A percentile compares a stretch with the other conserved stretches of the same genome.
phyloP scores from a whole-genome alignment of 2,113 vertebrate species.

The Ailuropoda melanoleuca region DNA sequence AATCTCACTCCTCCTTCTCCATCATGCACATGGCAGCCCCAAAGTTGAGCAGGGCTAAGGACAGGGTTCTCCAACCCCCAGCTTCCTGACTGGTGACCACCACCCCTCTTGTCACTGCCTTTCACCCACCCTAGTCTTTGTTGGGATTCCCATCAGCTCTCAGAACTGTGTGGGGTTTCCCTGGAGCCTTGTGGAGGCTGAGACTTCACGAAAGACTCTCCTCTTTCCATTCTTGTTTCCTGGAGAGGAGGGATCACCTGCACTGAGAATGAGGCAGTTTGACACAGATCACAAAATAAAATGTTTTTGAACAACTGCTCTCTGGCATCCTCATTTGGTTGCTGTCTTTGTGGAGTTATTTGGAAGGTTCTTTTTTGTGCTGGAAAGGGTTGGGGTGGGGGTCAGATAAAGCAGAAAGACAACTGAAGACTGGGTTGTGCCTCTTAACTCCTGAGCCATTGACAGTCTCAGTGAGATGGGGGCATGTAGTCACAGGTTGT shows the following conservation, averaged over 20 bases:
- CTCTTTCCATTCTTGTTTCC: background rate
- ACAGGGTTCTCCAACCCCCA: background rate
- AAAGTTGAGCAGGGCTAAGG: conserved; percentile 8
- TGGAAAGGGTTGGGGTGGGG: background rate
- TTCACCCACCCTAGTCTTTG: background rate
- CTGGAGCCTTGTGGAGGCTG: background rate
- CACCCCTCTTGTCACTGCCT: conserved; percentile 35
- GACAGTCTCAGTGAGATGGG: background rate
- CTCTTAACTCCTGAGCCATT: background rate
- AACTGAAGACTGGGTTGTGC: background rate
- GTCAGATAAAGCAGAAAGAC: background rate
- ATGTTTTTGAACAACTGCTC: conserved; percentile 39
- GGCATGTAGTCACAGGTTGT: background rate
- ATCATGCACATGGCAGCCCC: background rate
- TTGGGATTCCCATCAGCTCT: background rate
- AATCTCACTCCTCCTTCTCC: background rate
- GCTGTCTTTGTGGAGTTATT: background rate
- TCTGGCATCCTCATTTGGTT: conserved; percentile 5
- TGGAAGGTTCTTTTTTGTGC: background rate
- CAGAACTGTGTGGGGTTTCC: conserved; percentile 7
- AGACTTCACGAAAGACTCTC: background rate
- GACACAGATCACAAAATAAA: conserved; percentile 75
- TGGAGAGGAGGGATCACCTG: conserved; percentile 27
- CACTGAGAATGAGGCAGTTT: conserved; percentile 66
- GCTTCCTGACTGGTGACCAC: background rate